Conservation (phyloP, 2,888 invertebrate species). For the Dioctria rufipes region DNA sequence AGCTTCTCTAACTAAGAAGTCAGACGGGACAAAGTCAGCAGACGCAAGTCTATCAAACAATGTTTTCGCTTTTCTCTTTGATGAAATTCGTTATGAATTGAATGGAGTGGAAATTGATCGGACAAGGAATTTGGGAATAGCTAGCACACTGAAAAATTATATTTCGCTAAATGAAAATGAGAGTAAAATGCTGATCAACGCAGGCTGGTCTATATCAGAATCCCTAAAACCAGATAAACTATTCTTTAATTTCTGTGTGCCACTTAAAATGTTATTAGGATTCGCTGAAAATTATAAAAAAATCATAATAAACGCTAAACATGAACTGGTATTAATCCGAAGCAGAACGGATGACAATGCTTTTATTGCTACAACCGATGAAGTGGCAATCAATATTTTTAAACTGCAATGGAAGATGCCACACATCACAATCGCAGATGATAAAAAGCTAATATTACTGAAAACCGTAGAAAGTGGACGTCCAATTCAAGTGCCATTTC, state of each 20-base stretch:
- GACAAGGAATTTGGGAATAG: slow-evolving; percentile 63
- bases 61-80: slow-evolving; percentile 64
- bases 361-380: slow-evolving; percentile 27
- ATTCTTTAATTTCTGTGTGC: slow-evolving; percentile 64
- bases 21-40: slow-evolving; percentile 33
- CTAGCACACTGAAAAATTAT: slow-evolving; percentile 65
- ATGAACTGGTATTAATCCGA: slow-evolving; percentile 63
- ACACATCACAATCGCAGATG: slow-evolving; percentile 49
- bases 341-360: slow-evolving; percentile 54
- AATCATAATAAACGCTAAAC: slow-evolving; percentile 66
- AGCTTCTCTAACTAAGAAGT: slow-evolving; percentile 57
- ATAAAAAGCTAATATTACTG: slow-evolving; percentile 31
- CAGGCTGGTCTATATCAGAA: slow-evolving; percentile 57
- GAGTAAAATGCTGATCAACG: slow-evolving; percentile 58
- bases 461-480: slow-evolving; percentile 29
- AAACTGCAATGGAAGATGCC: slow-evolving; percentile 62
- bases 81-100: slow-evolving; percentile 66
- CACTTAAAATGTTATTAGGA: slow-evolving; percentile 65
- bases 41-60: neutral
- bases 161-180: slow-evolving; percentile 61
- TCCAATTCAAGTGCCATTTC: slow-evolving; percentile 39
- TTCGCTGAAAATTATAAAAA: slow-evolving; percentile 67
- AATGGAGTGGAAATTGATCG: slow-evolving; percentile 66
- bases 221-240: slow-evolving; percentile 46
- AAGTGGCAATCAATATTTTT: slow-evolving; percentile 51